Percentiles rank a stretch among this genome's conserved stretches.
These are phyloP conservation scores for Phrynocephalus vlangalii DNA, from an alignment of 2,797 vertebrate species.

Conservation along the genomic window DNA sequence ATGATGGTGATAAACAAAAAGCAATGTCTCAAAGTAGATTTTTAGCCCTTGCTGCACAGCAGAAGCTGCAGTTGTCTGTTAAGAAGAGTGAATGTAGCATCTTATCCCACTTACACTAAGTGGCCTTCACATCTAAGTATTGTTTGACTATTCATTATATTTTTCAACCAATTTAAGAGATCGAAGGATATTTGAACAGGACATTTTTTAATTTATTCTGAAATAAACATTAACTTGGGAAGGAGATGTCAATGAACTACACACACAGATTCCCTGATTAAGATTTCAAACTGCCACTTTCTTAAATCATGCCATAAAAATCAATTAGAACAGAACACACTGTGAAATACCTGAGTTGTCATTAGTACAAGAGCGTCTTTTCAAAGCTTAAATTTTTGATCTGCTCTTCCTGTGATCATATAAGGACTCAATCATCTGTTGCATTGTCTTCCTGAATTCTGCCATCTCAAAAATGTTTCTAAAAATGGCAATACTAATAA, in stretches of 20 bases:
- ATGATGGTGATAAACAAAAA: background rate
- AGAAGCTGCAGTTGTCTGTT: background rate
- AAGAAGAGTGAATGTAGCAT: background rate
- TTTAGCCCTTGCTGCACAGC: background rate
- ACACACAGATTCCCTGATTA: background rate
- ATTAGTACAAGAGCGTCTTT: constrained; percentile 36
- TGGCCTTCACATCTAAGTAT: background rate
- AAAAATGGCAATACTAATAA: constrained; percentile 19
- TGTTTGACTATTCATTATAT: background rate
- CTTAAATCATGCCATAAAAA: constrained; percentile 40
- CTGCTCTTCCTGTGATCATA: constrained; percentile 26
- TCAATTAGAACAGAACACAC: constrained; percentile 19
- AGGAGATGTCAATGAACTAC: background rate
- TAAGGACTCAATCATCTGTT: constrained; percentile 19
- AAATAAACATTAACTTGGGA: background rate
- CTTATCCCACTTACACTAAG: background rate
- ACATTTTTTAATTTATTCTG: constrained; percentile 11
- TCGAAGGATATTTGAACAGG: background rate
- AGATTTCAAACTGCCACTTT: constrained; percentile 22
- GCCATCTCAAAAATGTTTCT: constrained; percentile 25
- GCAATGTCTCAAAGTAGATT: background rate
- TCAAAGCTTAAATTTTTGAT: constrained; percentile 46
- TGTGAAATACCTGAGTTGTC: constrained; percentile 21
- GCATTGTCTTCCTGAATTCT: constrained; percentile 34
- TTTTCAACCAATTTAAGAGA: background rate